phyloP scores from a whole-genome alignment of 30 jellyfish, hydroid and myxozoan genomes.

The Sanderia malayensis region DNA sequence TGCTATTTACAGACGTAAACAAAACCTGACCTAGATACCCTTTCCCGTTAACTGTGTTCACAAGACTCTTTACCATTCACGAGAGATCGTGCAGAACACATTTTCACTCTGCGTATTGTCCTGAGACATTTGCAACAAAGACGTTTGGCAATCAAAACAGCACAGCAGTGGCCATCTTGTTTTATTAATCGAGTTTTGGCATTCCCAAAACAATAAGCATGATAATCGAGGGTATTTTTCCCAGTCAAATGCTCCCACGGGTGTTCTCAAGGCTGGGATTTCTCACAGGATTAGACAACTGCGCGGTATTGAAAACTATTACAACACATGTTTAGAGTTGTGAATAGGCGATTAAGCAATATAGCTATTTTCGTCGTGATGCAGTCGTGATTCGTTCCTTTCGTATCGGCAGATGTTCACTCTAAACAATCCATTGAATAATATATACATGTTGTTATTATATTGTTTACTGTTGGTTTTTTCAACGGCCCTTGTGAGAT shows the following conservation, averaged over 20 bases:
- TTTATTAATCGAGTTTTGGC: neutral
- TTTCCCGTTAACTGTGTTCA: neutral
- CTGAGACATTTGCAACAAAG: neutral
- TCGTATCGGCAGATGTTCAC: too few species aligned
- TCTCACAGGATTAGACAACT: neutral
- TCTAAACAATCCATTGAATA: too few species aligned
- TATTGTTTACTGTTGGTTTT: too few species aligned
- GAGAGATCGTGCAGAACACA: neutral
- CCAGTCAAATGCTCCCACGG: constrained; percentile 9
- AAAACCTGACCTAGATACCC: neutral
- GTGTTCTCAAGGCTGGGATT: neutral
- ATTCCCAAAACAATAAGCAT: neutral
- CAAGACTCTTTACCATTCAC: neutral
- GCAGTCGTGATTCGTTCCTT: neutral
- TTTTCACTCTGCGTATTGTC: neutral
- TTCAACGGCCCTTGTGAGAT: too few species aligned
- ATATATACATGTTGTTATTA: too few species aligned
- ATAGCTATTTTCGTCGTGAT: neutral
- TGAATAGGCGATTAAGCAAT: neutral
- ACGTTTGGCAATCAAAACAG: constrained; percentile 2
- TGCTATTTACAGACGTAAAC: too few species aligned
- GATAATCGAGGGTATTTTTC: constrained; percentile 3
- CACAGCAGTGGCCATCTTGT: constrained; percentile 1
- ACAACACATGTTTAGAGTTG: neutral
- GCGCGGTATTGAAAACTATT: neutral